A percentile compares a stretch with the other conserved stretches of the same genome.
These are phyloP conservation scores for Halesus radiatus DNA, from an alignment of 1,140 invertebrate species.

Conservation along the genomic window DNA sequence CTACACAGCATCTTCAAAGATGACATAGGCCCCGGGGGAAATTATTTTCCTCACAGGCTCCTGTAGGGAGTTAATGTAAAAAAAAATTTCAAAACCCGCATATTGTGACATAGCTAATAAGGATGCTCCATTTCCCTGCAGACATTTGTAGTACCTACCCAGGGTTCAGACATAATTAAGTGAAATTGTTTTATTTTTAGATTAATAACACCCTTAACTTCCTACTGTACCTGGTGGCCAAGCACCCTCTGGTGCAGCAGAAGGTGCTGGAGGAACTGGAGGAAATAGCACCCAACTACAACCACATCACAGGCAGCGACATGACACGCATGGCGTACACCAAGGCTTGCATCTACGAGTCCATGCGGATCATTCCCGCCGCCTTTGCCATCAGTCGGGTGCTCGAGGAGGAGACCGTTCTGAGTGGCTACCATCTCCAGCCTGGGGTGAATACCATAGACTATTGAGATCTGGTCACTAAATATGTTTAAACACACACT, in stretches of 20 bases:
- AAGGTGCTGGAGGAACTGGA: conserved; percentile 82
- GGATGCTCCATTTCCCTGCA: too few species aligned
- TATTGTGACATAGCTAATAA: too few species aligned
- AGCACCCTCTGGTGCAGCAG: conserved; percentile 78
- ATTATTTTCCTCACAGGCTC: too few species aligned
- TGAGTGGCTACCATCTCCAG: conserved; percentile 83
- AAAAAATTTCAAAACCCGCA: too few species aligned
- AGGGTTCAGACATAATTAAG: too few species aligned
- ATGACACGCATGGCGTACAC: conserved; percentile 81
- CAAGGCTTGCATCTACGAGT: conserved; percentile 89
- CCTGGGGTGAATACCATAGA: conserved; percentile 82
- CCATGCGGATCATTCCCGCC: conserved; percentile 87
- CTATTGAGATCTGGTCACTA: too few species aligned
- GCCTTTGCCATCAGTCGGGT: conserved; percentile 87
- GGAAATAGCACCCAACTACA: conserved; percentile 71
- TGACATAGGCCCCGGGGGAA: too few species aligned
- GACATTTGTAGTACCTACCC: too few species aligned
- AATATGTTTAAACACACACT: too few species aligned
- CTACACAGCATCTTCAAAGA: too few species aligned
- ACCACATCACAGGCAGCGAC: conserved; percentile 72
- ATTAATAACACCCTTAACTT: conserved; percentile 87
- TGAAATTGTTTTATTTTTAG: conserved; percentile 65
- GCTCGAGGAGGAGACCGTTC: conserved; percentile 80
- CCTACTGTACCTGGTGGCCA: conserved; percentile 82
- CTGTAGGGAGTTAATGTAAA: too few species aligned